Conservation (phyloP, 2,113 vertebrate species). For the Eleginops maclovinus region DNA sequence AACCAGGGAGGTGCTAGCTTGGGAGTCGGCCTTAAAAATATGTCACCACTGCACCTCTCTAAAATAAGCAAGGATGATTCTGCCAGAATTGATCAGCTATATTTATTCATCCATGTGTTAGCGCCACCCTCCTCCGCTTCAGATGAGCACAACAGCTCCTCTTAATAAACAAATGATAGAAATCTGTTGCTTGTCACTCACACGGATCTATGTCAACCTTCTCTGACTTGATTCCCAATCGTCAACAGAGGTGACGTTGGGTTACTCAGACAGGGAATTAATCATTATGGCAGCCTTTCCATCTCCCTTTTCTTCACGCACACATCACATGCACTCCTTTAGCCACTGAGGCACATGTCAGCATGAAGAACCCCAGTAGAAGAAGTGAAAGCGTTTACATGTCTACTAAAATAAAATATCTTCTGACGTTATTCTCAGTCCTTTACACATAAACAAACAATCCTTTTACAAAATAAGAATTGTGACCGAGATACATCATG, state of each 20-base stretch:
- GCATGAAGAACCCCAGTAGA: not conserved
- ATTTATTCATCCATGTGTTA: not conserved
- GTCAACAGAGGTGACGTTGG: slow-evolving; percentile 46
- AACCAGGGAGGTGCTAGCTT: no score
- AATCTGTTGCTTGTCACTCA: not conserved
- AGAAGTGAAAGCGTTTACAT: no score
- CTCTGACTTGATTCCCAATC: not conserved
- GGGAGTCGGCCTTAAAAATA: no score
- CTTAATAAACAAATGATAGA: not conserved
- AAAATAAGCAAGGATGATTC: not conserved
- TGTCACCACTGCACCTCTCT: no score
- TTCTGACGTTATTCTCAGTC: no score
- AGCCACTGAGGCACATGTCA: slow-evolving; percentile 8
- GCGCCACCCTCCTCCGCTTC: not conserved
- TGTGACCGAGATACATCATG: no score
- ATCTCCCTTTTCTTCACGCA: slow-evolving; percentile 9
- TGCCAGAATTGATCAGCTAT: not conserved
- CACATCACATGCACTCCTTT: slow-evolving; percentile 9
- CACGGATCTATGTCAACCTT: not conserved
- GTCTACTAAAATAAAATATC: no score
- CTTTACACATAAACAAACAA: no score
- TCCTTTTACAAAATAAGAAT: no score
- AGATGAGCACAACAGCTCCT: not conserved
- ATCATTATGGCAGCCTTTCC: slow-evolving; percentile 64
- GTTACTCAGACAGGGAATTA: slow-evolving; percentile 59